Evolutionary conservation across 2,888 invertebrate genomes (phyloP).

Genomic region (Caprella mutica): DNA sequence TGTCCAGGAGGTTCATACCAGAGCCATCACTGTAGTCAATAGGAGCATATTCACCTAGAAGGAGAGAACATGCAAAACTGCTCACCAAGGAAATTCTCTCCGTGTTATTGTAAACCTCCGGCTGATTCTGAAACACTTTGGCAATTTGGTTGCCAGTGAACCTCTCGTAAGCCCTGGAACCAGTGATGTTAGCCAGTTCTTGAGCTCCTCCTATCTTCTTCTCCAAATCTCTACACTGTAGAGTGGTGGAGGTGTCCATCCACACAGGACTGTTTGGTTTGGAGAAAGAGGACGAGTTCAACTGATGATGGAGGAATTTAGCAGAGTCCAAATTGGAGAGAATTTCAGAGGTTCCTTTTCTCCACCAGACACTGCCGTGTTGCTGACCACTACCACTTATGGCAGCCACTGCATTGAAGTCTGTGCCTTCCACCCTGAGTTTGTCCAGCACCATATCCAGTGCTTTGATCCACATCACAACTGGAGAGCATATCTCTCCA

Average conservation of each 20-base stretch:
- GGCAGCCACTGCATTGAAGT: slow-evolving; percentile 68
- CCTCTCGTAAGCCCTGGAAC: slow-evolving; percentile 74
- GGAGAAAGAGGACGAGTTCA: slow-evolving; percentile 61
- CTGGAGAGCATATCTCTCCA: slow-evolving; percentile 61
- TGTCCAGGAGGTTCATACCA: slow-evolving; percentile 90
- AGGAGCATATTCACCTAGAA: slow-evolving; percentile 74
- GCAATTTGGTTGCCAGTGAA: slow-evolving; percentile 91
- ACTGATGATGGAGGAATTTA: slow-evolving; percentile 69
- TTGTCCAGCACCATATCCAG: slow-evolving; percentile 79
- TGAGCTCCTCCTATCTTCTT: slow-evolving; percentile 64
- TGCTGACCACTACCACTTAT: slow-evolving; percentile 92
- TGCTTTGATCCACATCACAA: slow-evolving; percentile 91
- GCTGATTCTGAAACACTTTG: slow-evolving; percentile 63
- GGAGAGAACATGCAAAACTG: slow-evolving; percentile 78
- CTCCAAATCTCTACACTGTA: slow-evolving; percentile 67
- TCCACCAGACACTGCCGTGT: slow-evolving; percentile 97
- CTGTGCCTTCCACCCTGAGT: slow-evolving; percentile 65
- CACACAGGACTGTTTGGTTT: slow-evolving; percentile 75
- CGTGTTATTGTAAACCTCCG: slow-evolving; percentile 59
- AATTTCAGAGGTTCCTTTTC: slow-evolving; percentile 55
- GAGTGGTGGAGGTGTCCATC: slow-evolving; percentile 83
- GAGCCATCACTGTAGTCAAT: slow-evolving; percentile 88
- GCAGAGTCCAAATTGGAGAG: slow-evolving; percentile 57
- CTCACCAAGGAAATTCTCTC: slow-evolving; percentile 84
- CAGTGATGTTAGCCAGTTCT: slow-evolving; percentile 68